Percentiles rank a stretch among this genome's conserved stretches.
Conservation (phyloP, 2,113 vertebrate genomes). For the Poecile atricapillus region DNA sequence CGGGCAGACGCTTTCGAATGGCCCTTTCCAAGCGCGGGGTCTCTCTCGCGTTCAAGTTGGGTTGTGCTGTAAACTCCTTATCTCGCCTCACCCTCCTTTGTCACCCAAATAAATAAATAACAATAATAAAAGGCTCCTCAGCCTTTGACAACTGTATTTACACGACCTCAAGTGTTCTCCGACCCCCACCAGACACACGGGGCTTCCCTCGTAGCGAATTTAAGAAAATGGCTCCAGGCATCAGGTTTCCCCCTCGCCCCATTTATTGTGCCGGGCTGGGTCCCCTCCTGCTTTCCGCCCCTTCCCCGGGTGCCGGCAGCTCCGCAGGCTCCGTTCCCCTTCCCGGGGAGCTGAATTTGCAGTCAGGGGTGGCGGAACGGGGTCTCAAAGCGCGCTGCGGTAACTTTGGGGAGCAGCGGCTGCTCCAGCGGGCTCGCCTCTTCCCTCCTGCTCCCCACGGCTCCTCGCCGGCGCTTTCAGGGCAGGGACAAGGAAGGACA, state of each 20-base stretch:
- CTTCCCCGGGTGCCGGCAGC: neutral
- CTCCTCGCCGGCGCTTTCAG: rapidly evolving
- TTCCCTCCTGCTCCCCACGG: too few species aligned
- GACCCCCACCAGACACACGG: neutral
- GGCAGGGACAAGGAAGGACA: neutral
- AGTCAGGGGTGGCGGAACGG: rapidly evolving
- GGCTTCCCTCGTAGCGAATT: neutral
- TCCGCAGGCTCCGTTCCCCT: neutral
- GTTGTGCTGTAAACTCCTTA: neutral
- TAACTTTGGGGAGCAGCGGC: neutral
- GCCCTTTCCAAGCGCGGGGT: neutral
- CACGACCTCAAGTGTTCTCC: neutral
- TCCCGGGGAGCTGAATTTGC: neutral
- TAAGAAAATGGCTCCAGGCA: neutral
- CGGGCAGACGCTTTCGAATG: neutral
- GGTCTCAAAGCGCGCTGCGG: neutral
- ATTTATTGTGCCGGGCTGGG: neutral
- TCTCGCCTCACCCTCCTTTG: neutral
- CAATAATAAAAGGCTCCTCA: neutral
- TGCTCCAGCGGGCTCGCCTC: neutral
- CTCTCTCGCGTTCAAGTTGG: neutral
- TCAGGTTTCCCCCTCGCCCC: neutral
- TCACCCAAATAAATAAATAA: neutral
- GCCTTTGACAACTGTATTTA: constrained; percentile 1
- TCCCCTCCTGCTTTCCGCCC: neutral